phyloP scores from a whole-genome alignment of 2,797 vertebrate genomes.

The Tapera naevia region DNA sequence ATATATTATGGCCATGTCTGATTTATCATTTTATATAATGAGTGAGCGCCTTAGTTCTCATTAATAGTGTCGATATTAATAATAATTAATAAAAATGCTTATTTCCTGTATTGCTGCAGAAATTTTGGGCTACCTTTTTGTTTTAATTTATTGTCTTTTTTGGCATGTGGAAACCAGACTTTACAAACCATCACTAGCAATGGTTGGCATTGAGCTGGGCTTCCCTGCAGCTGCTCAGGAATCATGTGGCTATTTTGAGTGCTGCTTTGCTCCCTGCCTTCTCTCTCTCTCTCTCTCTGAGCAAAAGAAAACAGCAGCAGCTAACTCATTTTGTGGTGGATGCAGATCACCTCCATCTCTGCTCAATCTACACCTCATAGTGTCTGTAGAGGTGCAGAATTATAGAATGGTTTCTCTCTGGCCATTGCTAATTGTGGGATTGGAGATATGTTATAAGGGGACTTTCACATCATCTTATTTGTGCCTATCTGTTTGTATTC shows the following conservation, averaged over 20 bases:
- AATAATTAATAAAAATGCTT: not conserved
- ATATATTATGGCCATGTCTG: not conserved
- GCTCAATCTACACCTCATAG: not conserved
- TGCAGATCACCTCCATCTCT: not conserved
- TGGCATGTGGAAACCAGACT: not conserved
- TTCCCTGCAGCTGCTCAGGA: not conserved
- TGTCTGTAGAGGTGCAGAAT: not conserved
- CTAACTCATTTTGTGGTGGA: not conserved
- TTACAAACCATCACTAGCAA: not conserved
- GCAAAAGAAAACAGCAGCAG: not conserved
- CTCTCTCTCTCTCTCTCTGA: not conserved
- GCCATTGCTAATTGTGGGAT: not conserved
- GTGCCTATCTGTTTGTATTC: not conserved
- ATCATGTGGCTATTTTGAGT: not conserved
- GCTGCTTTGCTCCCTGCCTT: not conserved
- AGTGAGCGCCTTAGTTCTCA: not conserved
- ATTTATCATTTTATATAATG: not conserved
- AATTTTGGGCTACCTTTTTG: not conserved
- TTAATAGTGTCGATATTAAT: not conserved
- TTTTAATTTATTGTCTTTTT: not conserved
- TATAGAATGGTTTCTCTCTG: not conserved
- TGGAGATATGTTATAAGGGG: not conserved
- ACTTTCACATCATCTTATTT: not conserved
- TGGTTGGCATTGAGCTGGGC: not conserved
- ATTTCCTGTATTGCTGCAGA: not conserved